A percentile compares a stretch with the other conserved stretches of the same genome.
phyloP scores from a whole-genome alignment of 2,888 invertebrate genomes.

The Glaucopsyche alexis region DNA sequence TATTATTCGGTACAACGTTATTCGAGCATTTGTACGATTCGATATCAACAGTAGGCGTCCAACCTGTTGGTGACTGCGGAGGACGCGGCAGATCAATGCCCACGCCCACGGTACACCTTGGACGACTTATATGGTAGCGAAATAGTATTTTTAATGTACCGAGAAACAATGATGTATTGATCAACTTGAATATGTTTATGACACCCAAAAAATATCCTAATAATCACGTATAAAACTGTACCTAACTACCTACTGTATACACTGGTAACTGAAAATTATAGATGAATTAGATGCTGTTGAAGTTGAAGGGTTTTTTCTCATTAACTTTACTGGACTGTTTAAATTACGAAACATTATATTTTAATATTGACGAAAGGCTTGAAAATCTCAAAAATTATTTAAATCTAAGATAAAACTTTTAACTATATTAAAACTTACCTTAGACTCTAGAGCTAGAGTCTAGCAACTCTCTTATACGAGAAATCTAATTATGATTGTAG shows the following conservation, averaged over 20 bases:
- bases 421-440: too few relatives aligned
- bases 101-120: constrained; percentile 66
- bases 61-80: constrained; percentile 53
- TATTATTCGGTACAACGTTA: too few relatives aligned
- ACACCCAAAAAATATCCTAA: not conserved
- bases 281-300: too few relatives aligned
- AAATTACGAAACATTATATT: too few relatives aligned
- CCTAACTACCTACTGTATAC: not conserved
- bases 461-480: too few relatives aligned
- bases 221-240: not conserved
- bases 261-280: not conserved
- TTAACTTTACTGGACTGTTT: too few relatives aligned
- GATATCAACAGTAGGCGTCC: constrained; percentile 52
- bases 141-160: constrained; percentile 32
- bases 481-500: too few relatives aligned
- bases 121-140: constrained; percentile 42
- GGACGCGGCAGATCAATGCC: constrained; percentile 59
- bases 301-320: too few relatives aligned
- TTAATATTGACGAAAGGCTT: too few relatives aligned
- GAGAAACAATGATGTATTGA: constrained; percentile 28
- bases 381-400: too few relatives aligned
- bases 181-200: constrained; percentile 17
- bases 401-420: too few relatives aligned
- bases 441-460: too few relatives aligned
- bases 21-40: not conserved